phyloP scores from a whole-genome alignment of 1,140 invertebrate genomes.

The Cyclina sinensis region DNA sequence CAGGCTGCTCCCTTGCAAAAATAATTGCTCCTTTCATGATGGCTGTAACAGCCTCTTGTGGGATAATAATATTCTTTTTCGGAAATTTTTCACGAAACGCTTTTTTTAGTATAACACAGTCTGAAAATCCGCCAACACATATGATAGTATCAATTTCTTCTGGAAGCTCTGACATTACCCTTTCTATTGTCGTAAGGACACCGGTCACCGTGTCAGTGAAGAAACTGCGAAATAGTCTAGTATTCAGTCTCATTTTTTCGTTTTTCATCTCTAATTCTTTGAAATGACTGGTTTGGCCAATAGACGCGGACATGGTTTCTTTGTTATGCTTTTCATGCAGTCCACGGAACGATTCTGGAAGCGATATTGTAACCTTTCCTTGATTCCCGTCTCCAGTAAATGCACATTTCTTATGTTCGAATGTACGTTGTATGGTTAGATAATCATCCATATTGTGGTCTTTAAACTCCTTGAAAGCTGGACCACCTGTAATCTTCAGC shows the following conservation, averaged over 20 bases:
- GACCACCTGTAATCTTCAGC: constrained; percentile 4
- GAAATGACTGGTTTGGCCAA: not conserved
- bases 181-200: constrained; percentile 5
- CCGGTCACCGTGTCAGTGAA: constrained; percentile 24
- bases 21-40: constrained; percentile 59
- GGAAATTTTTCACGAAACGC: constrained; percentile 2
- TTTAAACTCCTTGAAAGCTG: constrained; percentile 22
- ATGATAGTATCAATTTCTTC: constrained; percentile 30
- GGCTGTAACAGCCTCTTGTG: constrained; percentile 29
- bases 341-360: not conserved
- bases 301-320: not conserved
- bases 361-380: not conserved
- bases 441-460: constrained; percentile 31
- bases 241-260: constrained; percentile 25
- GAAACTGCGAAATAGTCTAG: constrained; percentile 1
- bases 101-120: constrained; percentile 35
- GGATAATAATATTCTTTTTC: constrained; percentile 15
- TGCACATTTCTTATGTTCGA: constrained; percentile 58
- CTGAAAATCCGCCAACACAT: constrained; percentile 62
- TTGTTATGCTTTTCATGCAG: constrained; percentile 28
- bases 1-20: constrained; percentile 40
- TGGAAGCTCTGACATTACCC: not conserved
- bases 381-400: not conserved
- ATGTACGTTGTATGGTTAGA: constrained; percentile 10
- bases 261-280: not conserved